A percentile compares a stretch with the other conserved stretches of the same genome.
Evolutionary conservation across 2,113 vertebrate genomes (phyloP).

Genomic region (Salvelinus fontinalis): DNA sequence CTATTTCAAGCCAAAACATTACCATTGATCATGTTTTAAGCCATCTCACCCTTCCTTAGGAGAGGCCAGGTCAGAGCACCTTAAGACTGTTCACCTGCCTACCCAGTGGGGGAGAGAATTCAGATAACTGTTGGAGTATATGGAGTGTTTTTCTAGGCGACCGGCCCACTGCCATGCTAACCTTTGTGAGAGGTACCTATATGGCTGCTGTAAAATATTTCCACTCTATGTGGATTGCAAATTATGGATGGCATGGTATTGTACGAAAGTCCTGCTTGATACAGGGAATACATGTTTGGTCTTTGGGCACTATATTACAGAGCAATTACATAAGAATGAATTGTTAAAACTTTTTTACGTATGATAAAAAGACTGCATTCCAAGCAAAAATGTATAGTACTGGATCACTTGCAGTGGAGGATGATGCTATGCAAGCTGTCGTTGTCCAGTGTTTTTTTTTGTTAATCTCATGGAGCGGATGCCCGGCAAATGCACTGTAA

Average conservation of each 20-base stretch:
- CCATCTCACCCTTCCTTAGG: no score
- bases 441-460: background rate
- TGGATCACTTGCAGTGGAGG: no score
- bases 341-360: no score
- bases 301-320: background rate
- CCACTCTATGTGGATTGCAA: no score
- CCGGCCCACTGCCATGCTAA: background rate
- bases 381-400: no score
- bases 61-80: no score
- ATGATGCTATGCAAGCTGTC: background rate
- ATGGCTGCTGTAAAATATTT: background rate
- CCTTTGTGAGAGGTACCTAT: background rate
- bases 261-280: background rate
- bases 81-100: background rate
- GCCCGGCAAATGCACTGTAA: slow-evolving; percentile 32
- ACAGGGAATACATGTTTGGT: background rate
- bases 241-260: background rate
- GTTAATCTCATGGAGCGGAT: slow-evolving; percentile 12
- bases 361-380: no score
- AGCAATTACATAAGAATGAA: background rate
- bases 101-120: no score
- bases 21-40: no score
- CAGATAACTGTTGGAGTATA: no score
- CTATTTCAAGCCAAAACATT: no score
- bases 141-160: background rate